Conservation (phyloP, 2,113 vertebrate genomes). For the Podiceps cristatus region DNA sequence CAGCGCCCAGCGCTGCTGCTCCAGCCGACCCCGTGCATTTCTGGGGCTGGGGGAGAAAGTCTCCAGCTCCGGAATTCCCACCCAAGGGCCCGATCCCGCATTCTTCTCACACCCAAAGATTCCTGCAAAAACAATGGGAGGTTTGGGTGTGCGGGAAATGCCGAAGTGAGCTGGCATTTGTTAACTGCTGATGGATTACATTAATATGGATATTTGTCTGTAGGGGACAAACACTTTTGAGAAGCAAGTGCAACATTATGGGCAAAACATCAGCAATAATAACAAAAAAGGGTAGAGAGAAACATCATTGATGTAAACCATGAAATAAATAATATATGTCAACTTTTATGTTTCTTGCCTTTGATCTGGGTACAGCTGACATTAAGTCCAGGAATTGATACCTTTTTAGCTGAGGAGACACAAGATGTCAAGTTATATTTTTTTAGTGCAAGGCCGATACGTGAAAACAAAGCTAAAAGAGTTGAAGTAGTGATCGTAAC, state of each 20-base stretch:
- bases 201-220: conserved; percentile 48
- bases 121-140: conserved; percentile 33
- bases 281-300: conserved; percentile 39
- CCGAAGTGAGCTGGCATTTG: not conserved
- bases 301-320: conserved; percentile 61
- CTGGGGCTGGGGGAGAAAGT: not conserved
- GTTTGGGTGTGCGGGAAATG: not conserved
- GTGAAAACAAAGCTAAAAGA: conserved; percentile 40
- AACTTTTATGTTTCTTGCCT: conserved; percentile 73
- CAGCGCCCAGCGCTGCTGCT: not conserved
- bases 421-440: conserved; percentile 58
- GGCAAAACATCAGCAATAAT: conserved; percentile 68
- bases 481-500: conserved; percentile 5
- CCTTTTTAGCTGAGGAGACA: conserved; percentile 69
- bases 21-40: not conserved
- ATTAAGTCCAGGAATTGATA: conserved; percentile 61
- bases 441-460: conserved; percentile 56
- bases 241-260: not conserved
- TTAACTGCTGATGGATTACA: conserved; percentile 35
- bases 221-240: conserved; percentile 56
- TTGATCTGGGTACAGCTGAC: conserved; percentile 71
- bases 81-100: not conserved
- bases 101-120: not conserved
- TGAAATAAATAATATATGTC: conserved; percentile 77
- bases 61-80: not conserved